phyloP scores from a whole-genome alignment of 2,797 vertebrate genomes.

The Caiman crocodilus region DNA sequence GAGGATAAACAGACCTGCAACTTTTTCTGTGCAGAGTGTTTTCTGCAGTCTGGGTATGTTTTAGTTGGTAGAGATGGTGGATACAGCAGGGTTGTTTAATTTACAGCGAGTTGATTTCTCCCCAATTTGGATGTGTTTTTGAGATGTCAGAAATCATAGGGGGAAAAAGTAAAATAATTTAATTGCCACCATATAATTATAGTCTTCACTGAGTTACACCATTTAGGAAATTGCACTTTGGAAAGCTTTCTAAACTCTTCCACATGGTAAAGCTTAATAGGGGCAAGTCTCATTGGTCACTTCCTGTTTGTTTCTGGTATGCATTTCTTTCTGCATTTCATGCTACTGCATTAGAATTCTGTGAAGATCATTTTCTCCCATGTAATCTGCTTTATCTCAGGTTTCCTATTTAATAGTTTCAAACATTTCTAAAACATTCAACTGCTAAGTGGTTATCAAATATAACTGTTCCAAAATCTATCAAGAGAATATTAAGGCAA shows the following conservation, averaged over 20 bases:
- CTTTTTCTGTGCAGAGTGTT: background rate
- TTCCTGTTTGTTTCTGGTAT: conserved; percentile 71
- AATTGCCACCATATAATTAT: conserved; percentile 48
- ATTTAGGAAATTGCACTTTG: conserved; percentile 49
- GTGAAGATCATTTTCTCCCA: background rate
- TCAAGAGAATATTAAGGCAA: background rate
- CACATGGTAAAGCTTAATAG: conserved; percentile 65
- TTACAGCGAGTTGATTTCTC: conserved; percentile 17
- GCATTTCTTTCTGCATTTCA: conserved; percentile 8
- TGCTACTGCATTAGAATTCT: background rate
- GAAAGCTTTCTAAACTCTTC: conserved; percentile 66
- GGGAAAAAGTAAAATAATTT: conserved; percentile 60
- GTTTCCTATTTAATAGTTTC: background rate
- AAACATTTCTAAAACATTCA: background rate
- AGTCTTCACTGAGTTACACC: conserved; percentile 10
- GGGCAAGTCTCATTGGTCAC: conserved; percentile 63
- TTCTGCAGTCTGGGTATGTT: background rate
- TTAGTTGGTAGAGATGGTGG: background rate
- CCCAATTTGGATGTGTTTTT: conserved; percentile 5
- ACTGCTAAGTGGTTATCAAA: background rate
- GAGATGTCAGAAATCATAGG: conserved; percentile 11
- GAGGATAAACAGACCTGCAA: conserved; percentile 6
- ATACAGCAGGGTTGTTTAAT: background rate
- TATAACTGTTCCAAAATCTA: background rate
- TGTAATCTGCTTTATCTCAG: background rate